Conservation (phyloP, 2,888 invertebrate genomes). For the Scaptomyza cyrtandrae region DNA sequence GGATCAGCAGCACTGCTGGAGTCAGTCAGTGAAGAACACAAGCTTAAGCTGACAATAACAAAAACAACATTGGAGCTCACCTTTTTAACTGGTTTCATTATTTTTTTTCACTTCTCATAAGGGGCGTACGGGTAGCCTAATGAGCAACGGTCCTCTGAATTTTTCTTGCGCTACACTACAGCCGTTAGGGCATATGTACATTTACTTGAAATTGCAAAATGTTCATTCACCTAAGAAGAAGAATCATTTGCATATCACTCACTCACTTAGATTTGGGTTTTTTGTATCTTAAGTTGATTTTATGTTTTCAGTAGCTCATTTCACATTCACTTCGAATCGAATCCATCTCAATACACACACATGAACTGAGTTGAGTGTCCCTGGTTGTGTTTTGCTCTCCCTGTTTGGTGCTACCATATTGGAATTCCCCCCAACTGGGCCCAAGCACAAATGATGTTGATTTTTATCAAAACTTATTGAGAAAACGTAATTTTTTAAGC, state of each 20-base stretch:
- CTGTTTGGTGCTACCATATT: slow-evolving; percentile 67
- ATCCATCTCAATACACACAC: background rate
- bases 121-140: slow-evolving; percentile 66
- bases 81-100: slow-evolving; percentile 69
- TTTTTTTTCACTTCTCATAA: slow-evolving; percentile 14
- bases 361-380: background rate
- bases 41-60: slow-evolving; percentile 77
- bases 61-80: slow-evolving; percentile 13
- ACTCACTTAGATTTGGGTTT: too few relatives aligned
- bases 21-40: too few relatives aligned
- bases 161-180: slow-evolving; percentile 33
- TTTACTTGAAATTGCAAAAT: too few relatives aligned
- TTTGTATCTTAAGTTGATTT: background rate
- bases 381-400: slow-evolving; percentile 27
- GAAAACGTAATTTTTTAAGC: slow-evolving; percentile 79
- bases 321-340: slow-evolving; percentile 24
- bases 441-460: slow-evolving; percentile 76
- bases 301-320: slow-evolving; percentile 29
- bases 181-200: slow-evolving; percentile 25
- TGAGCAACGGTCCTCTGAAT: slow-evolving; percentile 62
- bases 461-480: slow-evolving; percentile 81
- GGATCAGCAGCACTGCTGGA: slow-evolving; percentile 32
- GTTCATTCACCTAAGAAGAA: too few relatives aligned
- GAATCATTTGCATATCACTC: too few relatives aligned
- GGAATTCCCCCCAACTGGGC: slow-evolving; percentile 80